Evolutionary conservation across 2,888 invertebrate species (phyloP).

Genomic region (Silvanus unidentatus): DNA sequence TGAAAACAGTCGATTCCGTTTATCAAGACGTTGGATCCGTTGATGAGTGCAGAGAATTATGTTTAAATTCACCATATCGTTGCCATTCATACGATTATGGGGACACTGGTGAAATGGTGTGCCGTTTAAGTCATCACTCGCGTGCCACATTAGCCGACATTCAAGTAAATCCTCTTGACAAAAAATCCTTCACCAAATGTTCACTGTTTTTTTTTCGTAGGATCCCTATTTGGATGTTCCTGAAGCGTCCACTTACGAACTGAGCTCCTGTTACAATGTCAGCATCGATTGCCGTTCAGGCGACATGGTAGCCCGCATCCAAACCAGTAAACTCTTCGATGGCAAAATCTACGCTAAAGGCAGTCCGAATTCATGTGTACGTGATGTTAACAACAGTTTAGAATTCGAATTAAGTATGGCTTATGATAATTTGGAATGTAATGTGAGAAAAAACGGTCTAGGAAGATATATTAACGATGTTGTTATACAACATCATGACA

Average conservation of each 20-base stretch:
- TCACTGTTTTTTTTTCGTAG: slow-evolving; percentile 47
- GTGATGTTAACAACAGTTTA: slow-evolving; percentile 79
- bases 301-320: slow-evolving; percentile 88
- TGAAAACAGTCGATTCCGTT: slow-evolving; percentile 91
- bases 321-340: slow-evolving; percentile 86
- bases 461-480: slow-evolving; percentile 79
- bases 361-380: slow-evolving; percentile 86
- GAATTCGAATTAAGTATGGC: slow-evolving; percentile 90
- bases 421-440: slow-evolving; percentile 88
- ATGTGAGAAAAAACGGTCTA: slow-evolving; percentile 82
- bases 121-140: slow-evolving; percentile 86
- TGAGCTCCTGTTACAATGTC: slow-evolving; percentile 91
- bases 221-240: slow-evolving; percentile 87
- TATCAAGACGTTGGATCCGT: slow-evolving; percentile 82
- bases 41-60: slow-evolving; percentile 83
- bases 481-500: slow-evolving; percentile 92
- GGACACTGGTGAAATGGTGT: slow-evolving; percentile 89
- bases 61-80: slow-evolving; percentile 82
- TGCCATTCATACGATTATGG: slow-evolving; percentile 93
- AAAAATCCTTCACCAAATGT: no score
- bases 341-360: slow-evolving; percentile 94
- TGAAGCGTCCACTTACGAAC: slow-evolving; percentile 86
- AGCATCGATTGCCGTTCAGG: slow-evolving; percentile 87
- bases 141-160: slow-evolving; percentile 83
- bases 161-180: slow-evolving; percentile 48